Conservation (phyloP, 1,140 invertebrate genomes). For the Asbolus verrucosus region DNA sequence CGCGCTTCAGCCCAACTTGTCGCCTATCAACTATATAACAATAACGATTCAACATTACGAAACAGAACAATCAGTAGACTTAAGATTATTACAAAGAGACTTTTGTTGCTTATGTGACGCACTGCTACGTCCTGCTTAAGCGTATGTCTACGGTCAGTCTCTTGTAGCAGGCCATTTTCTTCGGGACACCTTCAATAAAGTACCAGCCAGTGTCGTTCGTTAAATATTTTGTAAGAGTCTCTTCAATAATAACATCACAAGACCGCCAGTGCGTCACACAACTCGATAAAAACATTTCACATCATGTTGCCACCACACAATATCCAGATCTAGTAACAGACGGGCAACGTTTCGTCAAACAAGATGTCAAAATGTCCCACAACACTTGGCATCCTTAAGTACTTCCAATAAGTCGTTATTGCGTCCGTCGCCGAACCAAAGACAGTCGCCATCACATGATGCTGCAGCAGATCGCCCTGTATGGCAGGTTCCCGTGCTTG, state of each 20-base stretch:
- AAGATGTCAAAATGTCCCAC: too few relatives aligned
- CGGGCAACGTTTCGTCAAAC: not conserved
- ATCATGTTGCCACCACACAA: not conserved
- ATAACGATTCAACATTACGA: constrained; percentile 45
- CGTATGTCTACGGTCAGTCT: constrained; percentile 33
- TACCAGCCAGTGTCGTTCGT: not conserved
- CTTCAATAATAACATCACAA: not conserved
- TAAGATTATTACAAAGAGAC: constrained; percentile 3
- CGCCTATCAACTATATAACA: constrained; percentile 49
- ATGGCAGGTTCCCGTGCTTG: constrained; percentile 57
- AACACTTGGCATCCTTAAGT: too few relatives aligned
- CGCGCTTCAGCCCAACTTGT: constrained; percentile 25
- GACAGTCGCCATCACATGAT: constrained; percentile 56
- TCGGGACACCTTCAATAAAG: constrained; percentile 7
- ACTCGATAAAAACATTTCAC: constrained; percentile 34
- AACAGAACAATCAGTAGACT: constrained; percentile 29
- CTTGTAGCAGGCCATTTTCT: constrained; percentile 14
- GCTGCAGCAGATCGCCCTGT: constrained; percentile 62
- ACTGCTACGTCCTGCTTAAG: constrained; percentile 6
- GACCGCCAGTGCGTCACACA: constrained; percentile 5
- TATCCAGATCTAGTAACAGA: not conserved
- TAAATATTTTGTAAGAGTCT: not conserved
- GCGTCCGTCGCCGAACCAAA: not conserved
- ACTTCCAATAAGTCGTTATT: constrained; percentile 5
- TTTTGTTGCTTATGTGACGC: constrained; percentile 15